phyloP scores from a whole-genome alignment of 1,140 invertebrate species.

The Ruditapes philippinarum region DNA sequence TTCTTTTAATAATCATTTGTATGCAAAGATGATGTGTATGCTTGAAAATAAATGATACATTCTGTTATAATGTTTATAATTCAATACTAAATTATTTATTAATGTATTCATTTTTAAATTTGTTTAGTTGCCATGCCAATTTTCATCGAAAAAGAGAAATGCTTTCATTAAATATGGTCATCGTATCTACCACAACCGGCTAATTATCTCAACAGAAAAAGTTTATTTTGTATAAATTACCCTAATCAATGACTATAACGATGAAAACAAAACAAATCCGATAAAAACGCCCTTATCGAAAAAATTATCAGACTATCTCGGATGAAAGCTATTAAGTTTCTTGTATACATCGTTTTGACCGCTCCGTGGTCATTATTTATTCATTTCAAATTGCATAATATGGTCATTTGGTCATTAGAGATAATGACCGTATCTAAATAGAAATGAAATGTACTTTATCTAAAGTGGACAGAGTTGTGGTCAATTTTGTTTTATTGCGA shows the following conservation, averaged over 20 bases:
- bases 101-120: too few species aligned
- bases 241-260: conserved; percentile 19
- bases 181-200: too few species aligned
- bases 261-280: conserved; percentile 20
- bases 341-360: conserved; percentile 19
- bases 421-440: conserved; percentile 24
- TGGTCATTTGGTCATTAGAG: conserved; percentile 59
- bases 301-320: conserved; percentile 25
- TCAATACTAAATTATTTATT: too few species aligned
- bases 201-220: not conserved
- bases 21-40: too few species aligned
- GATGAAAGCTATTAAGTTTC: conserved; percentile 17
- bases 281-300: conserved; percentile 56
- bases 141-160: too few species aligned
- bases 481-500: conserved; percentile 42
- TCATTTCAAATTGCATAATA: conserved; percentile 66
- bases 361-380: conserved; percentile 52
- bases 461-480: conserved; percentile 17
- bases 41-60: too few species aligned
- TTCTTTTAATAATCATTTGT: too few species aligned
- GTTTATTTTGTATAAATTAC: conserved; percentile 25
- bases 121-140: too few species aligned
- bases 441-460: conserved; percentile 57
- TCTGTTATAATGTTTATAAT: too few species aligned
- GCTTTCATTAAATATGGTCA: too few species aligned